A percentile compares a stretch with the other conserved stretches of the same genome.
Evolutionary conservation across 2,797 vertebrate species (phyloP).

Genomic region (Champsocephalus gunnari): DNA sequence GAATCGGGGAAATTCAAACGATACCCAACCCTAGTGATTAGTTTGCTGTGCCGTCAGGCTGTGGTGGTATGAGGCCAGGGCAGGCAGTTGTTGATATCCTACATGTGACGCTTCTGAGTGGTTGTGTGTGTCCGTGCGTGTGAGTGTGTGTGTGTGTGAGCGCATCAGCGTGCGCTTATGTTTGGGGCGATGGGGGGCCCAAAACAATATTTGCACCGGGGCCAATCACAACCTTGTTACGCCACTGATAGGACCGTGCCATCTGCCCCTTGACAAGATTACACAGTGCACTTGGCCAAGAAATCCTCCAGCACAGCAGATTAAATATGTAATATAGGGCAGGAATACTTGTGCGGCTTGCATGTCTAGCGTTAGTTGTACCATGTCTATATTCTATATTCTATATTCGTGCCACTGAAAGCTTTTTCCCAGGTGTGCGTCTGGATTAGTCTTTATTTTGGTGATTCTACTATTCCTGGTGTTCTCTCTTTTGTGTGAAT

Average conservation of each 20-base stretch:
- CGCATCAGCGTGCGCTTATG: too few relatives aligned
- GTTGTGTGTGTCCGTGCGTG: too few relatives aligned
- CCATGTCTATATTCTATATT: not conserved
- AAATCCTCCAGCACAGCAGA: constrained; percentile 77
- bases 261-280: constrained; percentile 82
- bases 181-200: too few relatives aligned
- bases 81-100: too few relatives aligned
- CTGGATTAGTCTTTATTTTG: constrained; percentile 23
- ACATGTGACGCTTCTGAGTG: too few relatives aligned
- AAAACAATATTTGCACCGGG: too few relatives aligned
- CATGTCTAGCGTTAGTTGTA: constrained; percentile 54
- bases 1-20: too few relatives aligned
- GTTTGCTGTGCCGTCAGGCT: too few relatives aligned
- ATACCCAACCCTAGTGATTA: too few relatives aligned
- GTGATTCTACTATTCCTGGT: not conserved
- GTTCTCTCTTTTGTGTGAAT: not conserved
- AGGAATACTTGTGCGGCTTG: constrained; percentile 61
- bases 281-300: constrained; percentile 76
- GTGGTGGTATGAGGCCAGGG: too few relatives aligned
- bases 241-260: constrained; percentile 28
- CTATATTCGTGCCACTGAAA: constrained; percentile 27
- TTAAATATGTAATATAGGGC: constrained; percentile 86
- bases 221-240: too few relatives aligned
- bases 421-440: constrained; percentile 24
- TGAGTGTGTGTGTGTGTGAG: too few relatives aligned